Evolutionary conservation across 2,797 vertebrate genomes (phyloP), one percentile per base, ranked within the genome.

Genomic region (Dryobates pubescens): DNA sequence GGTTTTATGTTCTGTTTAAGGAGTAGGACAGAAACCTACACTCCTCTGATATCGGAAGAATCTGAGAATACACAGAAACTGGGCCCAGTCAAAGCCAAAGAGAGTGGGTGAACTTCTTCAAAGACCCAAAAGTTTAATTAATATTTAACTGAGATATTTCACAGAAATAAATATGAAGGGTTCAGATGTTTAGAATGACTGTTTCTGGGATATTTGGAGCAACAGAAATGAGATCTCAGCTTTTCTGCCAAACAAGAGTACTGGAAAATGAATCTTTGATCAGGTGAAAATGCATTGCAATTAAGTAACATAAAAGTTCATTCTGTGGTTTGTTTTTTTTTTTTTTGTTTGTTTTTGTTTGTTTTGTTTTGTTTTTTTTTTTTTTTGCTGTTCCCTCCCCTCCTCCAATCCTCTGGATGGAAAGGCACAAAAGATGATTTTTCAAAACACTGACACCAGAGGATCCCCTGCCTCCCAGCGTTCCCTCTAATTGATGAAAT

Each of bases 111-210:
- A 78, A 38, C 54, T 74, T 83, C 71, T 81, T 58, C 36, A 65
- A 96, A 92, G 90, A 80, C 69, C 65, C 88, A 92, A 77, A 94
- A 90, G 65, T 89, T 90, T 74, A 87, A 97, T 80, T 45, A 92
- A 86, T n/a, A 68, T 96, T 92, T 96, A 94, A 63, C 82, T 95
- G 86, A 91, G 74, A 58, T 94, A 71, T 26, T 97, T 95, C 86
- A 86, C 41, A 87, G 49, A 88, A 96, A 95, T 93, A 88, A 92
- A 90, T 68, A 84, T 58, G 61, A 77, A 92, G 26, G 8, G 11
- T 85, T 51, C 92, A 82, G 63, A 77, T 80, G 36, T 70, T 74
- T 67, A 80, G 27, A 87, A 32, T 45, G 32, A 79, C 24, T 5
- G 4, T 78, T 92, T 79, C 71, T 49, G 51, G 76, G 63, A 57